Evolutionary conservation across 92 coral and sea anemone genomes (phyloP).

Genomic region (Porites rus): DNA sequence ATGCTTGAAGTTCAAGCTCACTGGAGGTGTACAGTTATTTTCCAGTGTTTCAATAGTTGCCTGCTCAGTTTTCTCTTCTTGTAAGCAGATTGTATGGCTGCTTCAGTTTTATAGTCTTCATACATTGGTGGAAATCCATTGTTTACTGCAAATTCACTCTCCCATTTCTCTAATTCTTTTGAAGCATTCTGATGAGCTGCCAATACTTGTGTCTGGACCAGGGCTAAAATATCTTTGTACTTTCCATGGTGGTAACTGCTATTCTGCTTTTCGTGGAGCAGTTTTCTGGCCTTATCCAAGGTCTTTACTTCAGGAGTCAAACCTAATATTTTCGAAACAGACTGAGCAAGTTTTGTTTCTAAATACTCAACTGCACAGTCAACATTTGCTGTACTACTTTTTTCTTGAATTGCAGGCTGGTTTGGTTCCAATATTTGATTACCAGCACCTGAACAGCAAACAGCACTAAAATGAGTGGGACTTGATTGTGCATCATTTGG

Average conservation of each 20-base stretch:
- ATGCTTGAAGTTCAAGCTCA: no score
- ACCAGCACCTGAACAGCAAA: background rate
- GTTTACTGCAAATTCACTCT: background rate
- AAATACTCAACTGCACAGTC: background rate
- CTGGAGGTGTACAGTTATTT: no score
- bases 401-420: background rate
- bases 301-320: background rate
- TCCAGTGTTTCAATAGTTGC: no score
- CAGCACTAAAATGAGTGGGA: background rate
- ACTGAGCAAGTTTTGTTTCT: background rate
- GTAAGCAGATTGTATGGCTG: background rate
- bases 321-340: slow-evolving; percentile 6
- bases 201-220: slow-evolving; percentile 1
- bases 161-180: slow-evolving; percentile 3
- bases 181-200: background rate
- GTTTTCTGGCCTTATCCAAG: background rate
- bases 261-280: background rate
- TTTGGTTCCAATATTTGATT: background rate
- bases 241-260: background rate
- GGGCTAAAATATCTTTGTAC: background rate
- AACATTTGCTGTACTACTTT: background rate
- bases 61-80: background rate
- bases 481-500: background rate
- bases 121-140: slow-evolving; percentile 9
- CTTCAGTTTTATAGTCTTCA: background rate